Base-by-base conservation (phyloP, 2,888 invertebrate species). In the Adelphocoris suturalis region DNA sequence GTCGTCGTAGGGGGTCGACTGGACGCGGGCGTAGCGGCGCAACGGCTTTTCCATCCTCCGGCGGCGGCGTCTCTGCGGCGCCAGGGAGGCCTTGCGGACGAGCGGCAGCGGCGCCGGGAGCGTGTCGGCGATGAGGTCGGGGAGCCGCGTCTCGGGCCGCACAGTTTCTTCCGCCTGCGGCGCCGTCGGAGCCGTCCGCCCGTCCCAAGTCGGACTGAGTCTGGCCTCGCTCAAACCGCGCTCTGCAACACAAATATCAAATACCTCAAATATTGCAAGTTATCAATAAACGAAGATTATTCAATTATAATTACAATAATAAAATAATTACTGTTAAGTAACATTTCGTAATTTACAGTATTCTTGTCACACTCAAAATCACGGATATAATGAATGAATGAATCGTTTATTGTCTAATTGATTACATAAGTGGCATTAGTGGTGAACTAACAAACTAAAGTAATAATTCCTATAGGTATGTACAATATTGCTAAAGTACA, bases 1-100 rank as follows among this genome's bases (percentile, higher is more conserved):
- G 82, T 81, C 84, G 57, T 89, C 89, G 89, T 81, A 68, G 4
- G 89, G 89, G 16, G 89, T 81, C 61, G 89, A 14, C 16, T 47
- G 80, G 47, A 28, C 27, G 48, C 87, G 87, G 48, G 76, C 37
- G 55, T 78, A 78, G 23, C 88, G 88, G 19, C 88, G 27, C 0
- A 52, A 14, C 52, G 88, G 88, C 19, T 88, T 88, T n/a, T 88
- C 88, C 3, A 9, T 16, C 23, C 78, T 61, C 19, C 89, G 89
- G 9, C 89, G 68, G 16, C 89, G 81, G 11, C 89, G 61, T 23
- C 89, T 37, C 46, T 23, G 82, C n/a, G 19, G 46, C 27, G 16
- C 47, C 0, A n/a, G 68, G 46, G 55, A 12, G 16, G 82, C 0
- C 61, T 84, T 89, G 5, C 89, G 57, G 52, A 88, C 88, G 61